These are phyloP conservation scores for Drosophila elegans DNA, from an alignment of 1,140 invertebrate genomes.

Conservation along the genomic window DNA sequence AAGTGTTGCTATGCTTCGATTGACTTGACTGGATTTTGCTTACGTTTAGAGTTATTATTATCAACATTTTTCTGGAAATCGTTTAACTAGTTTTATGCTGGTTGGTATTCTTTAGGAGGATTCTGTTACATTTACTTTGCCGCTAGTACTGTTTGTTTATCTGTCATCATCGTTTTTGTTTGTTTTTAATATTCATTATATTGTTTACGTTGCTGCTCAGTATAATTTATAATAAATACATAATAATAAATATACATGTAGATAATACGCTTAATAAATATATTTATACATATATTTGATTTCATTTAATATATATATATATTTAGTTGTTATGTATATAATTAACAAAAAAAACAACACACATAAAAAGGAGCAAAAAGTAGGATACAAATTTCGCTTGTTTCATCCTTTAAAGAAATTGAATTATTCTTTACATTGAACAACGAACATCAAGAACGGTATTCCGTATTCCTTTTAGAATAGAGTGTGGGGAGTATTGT, in stretches of 20 bases:
- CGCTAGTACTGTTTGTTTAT: constrained; percentile 47
- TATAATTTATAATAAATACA: constrained; percentile 83
- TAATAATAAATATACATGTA: constrained; percentile 84
- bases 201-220: constrained; percentile 65
- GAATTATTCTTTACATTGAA: constrained; percentile 66
- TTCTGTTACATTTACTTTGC: constrained; percentile 70
- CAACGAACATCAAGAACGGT: constrained; percentile 71
- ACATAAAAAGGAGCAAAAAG: constrained; percentile 81
- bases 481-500: constrained; percentile 76
- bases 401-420: constrained; percentile 47
- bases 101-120: constrained; percentile 75
- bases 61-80: constrained; percentile 70
- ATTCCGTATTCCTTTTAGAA: constrained; percentile 38
- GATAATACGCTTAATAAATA: constrained; percentile 83
- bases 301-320: constrained; percentile 54
- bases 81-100: constrained; percentile 68
- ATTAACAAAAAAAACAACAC: constrained; percentile 82
- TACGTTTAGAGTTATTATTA: constrained; percentile 72
- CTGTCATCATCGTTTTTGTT: constrained; percentile 40
- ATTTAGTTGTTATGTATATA: constrained; percentile 80
- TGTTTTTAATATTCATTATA: constrained; percentile 41
- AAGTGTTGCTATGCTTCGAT: constrained; percentile 71
- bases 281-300: constrained; percentile 63
- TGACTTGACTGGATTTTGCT: constrained; percentile 78
- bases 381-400: constrained; percentile 60